These are phyloP conservation scores for Galerucella nymphaeae DNA, from an alignment of 2,888 invertebrate genomes.

Conservation along the genomic window DNA sequence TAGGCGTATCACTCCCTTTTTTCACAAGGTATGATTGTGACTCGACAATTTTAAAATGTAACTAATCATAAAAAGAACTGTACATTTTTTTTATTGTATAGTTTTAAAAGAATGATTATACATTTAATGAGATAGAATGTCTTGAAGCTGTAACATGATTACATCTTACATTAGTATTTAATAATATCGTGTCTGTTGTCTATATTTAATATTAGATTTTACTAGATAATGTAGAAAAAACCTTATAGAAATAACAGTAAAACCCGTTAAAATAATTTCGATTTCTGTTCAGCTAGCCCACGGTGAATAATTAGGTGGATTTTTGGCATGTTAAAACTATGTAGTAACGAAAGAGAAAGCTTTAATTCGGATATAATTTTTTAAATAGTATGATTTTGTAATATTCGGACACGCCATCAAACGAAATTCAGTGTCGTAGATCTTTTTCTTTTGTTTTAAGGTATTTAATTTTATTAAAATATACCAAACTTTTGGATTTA, in stretches of 20 bases:
- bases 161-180: too few species aligned
- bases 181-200: too few species aligned
- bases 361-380: conserved; percentile 35
- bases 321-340: conserved; percentile 13
- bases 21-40: too few species aligned
- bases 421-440: background rate
- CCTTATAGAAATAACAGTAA: background rate
- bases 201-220: background rate
- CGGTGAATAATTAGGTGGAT: conserved; percentile 9
- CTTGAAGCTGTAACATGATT: too few species aligned
- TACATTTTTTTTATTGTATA: too few species aligned
- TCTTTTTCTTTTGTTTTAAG: background rate
- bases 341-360: conserved; percentile 36
- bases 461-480: background rate
- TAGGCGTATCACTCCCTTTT: too few species aligned
- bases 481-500: background rate
- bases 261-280: conserved; percentile 5
- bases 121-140: too few species aligned
- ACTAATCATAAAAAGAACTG: too few species aligned
- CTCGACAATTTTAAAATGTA: too few species aligned
- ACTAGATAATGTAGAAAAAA: background rate
- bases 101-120: too few species aligned
- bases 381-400: conserved; percentile 36
- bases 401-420: conserved; percentile 26
- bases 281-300: conserved; percentile 8